Evolutionary conservation across 2,797 vertebrate genomes (phyloP), one percentile per base, ranked within the genome.

Genomic region (Channa striata): DNA sequence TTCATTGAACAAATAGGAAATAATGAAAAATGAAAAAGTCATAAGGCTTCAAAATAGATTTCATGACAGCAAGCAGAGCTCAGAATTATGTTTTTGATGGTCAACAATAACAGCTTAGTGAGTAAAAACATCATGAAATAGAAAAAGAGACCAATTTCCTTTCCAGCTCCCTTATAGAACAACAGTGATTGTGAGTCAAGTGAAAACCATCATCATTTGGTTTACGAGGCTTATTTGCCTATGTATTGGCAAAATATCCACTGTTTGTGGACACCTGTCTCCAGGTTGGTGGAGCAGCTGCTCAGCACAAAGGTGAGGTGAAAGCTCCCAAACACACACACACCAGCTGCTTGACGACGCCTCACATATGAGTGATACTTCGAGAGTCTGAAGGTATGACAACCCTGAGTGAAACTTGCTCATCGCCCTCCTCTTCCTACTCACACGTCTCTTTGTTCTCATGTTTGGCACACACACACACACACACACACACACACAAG

Each of bases 321-420:
- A 71, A 43, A 37, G 62, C 40, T 66, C 54, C 46, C 56, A 61
- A 58, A 61, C 59, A 59, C 64, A 30, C 21, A 63, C 11, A 68
- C 63, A 67, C 58, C 67, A 59, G 47, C 33, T 19, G 11, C 57
- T 47, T 42, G 21, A 8, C 36, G 5, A 47, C 30, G 11, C 21
- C 49, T 66, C 64, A 37, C 49, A 54, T 59, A 76, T 54, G 57
- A 36, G 33, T 65, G 50, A 80, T 40, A 67, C 69, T 30, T 46
- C 37, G 46, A 67, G 65, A 69, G 46, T 78, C 54, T 85, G 80
- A 78, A 79, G 73, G 72, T 50, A 85, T 90, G 89, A 86, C 81
- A 82, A 91, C 87, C 82, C 75, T 53, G 67, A 87, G 84, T 66
- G 87, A 93, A 93, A 92, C 93, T 88, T 73, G 73, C 83, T 84